Base-by-base conservation (phyloP, 2,888 invertebrate genomes). In the Marasmarcha lunaedactyla region DNA sequence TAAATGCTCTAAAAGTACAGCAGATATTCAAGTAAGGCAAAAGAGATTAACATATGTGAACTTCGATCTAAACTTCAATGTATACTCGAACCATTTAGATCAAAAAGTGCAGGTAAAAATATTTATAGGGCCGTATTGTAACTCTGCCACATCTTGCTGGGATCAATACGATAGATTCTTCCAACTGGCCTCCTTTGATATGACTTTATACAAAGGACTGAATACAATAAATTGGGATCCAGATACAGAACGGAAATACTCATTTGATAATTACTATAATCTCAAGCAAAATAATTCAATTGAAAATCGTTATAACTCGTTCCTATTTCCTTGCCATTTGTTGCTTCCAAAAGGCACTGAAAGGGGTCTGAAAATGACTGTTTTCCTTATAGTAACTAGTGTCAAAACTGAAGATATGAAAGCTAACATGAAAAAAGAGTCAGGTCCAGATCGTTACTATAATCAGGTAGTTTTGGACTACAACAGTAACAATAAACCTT, bases 121-220 rank as follows among this genome's bases (percentile, higher is more conserved):
- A 25, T 83, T 71, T 47, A 48, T 83, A 14, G 81, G 79, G 7
- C 81, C 81, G 26, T 53, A 48, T n/a, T 81, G 79, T 47, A 40
- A 48, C 27, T 36, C 42, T 4, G 43, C 45, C 10, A 46, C 54
- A 36, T 20, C 20, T 3, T 79, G 79, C 44, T 76, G 69, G 68
- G 37, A 58, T 25, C 42, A 62, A 15, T 65, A 62, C 48, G 44
- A 54, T 1, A 58, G 54, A 14, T 83, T 72, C 50, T 78, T 62
- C 48, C 71, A 77, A 51, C 49, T 81, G 1, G 78, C 77, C 41
- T 56, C 61, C 2, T 78, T 63, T 42, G 42, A 44, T 15, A 51
- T 55, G 11, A 48, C 48, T 14, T 49, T 81, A 14, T 48, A 58
- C 44, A 48, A 59, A 46, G 81, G 78, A 35, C n/a, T 49, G 1